Evolutionary conservation across 2,113 vertebrate species (phyloP).

Genomic region (Serilophus lunatus): DNA sequence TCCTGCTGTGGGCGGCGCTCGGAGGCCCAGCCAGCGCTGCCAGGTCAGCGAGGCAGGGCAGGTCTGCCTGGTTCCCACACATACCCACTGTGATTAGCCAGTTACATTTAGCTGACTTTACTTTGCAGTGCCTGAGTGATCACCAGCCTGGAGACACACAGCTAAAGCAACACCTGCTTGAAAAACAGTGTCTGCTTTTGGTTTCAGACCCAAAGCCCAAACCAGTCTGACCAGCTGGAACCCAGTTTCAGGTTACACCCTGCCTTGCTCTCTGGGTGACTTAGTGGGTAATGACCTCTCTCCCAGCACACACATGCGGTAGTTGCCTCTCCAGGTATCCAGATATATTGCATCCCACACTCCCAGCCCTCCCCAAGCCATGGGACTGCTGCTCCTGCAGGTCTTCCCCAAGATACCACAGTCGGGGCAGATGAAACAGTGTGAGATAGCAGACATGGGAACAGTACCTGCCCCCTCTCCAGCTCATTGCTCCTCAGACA

Average conservation of each 20-base stretch:
- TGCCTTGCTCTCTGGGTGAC: constrained; percentile 18
- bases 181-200: neutral
- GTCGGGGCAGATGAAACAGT: neutral
- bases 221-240: constrained; percentile 53
- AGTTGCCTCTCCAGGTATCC: neutral
- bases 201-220: constrained; percentile 44
- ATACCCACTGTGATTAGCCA: neutral
- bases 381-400: neutral
- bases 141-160: neutral
- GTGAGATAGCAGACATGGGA: neutral
- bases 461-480: neutral
- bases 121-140: neutral
- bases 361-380: neutral
- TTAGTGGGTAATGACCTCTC: neutral
- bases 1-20: neutral
- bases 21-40: neutral
- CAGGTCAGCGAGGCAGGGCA: neutral
- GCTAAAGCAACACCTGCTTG: neutral
- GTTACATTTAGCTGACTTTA: neutral
- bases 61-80: neutral
- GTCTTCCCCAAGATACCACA: neutral
- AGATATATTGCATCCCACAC: neutral
- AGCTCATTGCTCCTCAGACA: neutral
- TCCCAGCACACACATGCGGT: neutral
- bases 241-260: constrained; percentile 60